A percentile compares a stretch with the other conserved stretches of the same genome.
phyloP scores from a whole-genome alignment of 2,888 invertebrate genomes.

The Myathropa florea region DNA sequence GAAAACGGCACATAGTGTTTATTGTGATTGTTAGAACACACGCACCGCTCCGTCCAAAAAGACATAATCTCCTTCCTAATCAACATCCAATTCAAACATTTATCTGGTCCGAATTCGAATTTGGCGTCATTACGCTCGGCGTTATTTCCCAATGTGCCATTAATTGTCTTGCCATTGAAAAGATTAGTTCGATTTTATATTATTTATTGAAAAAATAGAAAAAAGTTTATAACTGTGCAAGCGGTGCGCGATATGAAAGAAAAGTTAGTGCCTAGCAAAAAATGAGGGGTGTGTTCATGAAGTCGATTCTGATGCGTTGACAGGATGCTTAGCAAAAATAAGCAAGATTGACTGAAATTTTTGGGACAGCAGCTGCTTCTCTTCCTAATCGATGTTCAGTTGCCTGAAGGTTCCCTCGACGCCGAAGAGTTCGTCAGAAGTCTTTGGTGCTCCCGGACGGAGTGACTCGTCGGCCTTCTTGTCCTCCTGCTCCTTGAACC shows the following conservation, averaged over 20 bases:
- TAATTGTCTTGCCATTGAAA: not conserved
- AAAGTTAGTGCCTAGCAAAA: not conserved
- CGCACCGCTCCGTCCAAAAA: too few species aligned
- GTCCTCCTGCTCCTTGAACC: conserved; percentile 91
- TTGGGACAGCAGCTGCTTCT: conserved; percentile 13
- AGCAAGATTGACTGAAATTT: conserved; percentile 45
- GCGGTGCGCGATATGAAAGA: conserved; percentile 40
- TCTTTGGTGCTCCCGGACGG: conserved; percentile 92
- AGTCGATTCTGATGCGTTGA: conserved; percentile 27
- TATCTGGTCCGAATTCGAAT: too few species aligned
- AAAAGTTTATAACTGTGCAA: conserved; percentile 32
- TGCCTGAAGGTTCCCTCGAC: conserved; percentile 94
- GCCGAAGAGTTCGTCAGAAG: conserved; percentile 93
- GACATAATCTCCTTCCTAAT: too few species aligned
- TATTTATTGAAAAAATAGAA: conserved; percentile 47
- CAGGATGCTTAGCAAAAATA: conserved; percentile 65
- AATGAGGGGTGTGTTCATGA: conserved; percentile 8
- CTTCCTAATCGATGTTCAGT: conserved; percentile 87
- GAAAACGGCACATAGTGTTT: too few species aligned
- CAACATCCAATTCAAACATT: too few species aligned
- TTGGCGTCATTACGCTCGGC: too few species aligned
- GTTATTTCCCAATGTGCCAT: not conserved
- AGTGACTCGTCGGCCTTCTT: conserved; percentile 90
- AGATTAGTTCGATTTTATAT: not conserved
- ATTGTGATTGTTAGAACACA: too few species aligned